Evolutionary conservation across 2,113 vertebrate species (phyloP).

Genomic region (Albula goreensis): DNA sequence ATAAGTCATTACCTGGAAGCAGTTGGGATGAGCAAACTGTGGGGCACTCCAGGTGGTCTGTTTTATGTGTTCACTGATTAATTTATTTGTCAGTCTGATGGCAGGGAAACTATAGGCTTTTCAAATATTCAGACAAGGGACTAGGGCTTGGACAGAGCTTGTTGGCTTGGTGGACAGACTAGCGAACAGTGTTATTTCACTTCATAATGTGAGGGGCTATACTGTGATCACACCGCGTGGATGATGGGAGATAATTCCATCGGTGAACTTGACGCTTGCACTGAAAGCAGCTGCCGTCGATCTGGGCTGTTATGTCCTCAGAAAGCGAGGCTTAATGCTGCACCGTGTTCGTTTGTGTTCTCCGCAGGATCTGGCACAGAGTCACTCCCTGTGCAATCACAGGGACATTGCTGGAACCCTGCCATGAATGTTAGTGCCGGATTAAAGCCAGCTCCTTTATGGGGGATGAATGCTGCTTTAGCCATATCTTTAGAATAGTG

Average conservation of each 20-base stretch:
- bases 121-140: not conserved
- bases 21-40: constrained; percentile 7
- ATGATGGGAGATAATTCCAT: not conserved
- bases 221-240: not conserved
- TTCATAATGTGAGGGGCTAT: not conserved
- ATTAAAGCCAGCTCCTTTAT: not conserved
- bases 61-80: not conserved
- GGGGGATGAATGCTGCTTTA: not conserved
- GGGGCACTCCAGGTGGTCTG: not conserved
- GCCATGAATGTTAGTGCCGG: not conserved
- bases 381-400: not conserved
- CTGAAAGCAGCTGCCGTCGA: not conserved
- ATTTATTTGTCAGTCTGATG: not conserved
- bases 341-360: not conserved
- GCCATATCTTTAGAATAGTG: not conserved
- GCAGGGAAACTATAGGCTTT: not conserved
- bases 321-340: not conserved
- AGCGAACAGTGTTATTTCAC: not conserved
- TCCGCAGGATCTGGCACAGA: not conserved
- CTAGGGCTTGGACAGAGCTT: not conserved
- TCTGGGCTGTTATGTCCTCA: not conserved
- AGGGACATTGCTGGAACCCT: not conserved
- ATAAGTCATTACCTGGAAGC: constrained; percentile 1
- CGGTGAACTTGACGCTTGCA: not conserved
- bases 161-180: not conserved